Base-by-base conservation (phyloP, 53 echinoderm and acorn worm genomes). In the Crossaster papposus region DNA sequence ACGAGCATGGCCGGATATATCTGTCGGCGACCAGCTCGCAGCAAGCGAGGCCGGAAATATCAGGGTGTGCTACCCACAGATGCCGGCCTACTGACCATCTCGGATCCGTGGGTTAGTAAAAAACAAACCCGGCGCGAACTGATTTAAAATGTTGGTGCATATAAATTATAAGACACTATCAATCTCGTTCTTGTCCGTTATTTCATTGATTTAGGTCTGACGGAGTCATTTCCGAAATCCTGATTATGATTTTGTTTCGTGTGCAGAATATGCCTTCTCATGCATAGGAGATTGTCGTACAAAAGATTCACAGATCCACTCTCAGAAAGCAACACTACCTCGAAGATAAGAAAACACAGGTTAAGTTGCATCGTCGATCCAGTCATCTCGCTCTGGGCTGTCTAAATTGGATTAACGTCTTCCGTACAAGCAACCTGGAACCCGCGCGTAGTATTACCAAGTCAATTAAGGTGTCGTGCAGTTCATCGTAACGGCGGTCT, bases 361-460 rank as follows among this genome's bases (percentile, higher is more conserved):
- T 34, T 33, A 30, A 55, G 30, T 30, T 31, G 10, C 30, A 7
- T 74, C 74, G 20, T 12, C 34, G 62, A 33, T 64, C 62, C 30
- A 30, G 22, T 33, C 81, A 20, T 58, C 81, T 68, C 28, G 68
- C 68, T 64, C 3, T 28, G n/a, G 26, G 2, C 12, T 7, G 55
- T 24, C 82, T 35, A 82, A 82, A 82, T 82, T 82, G 68, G 82
- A 82, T 82, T 82, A 82, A 38, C 32, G 70, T 82, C 36, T 37
- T 50, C 70, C n/a, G 31, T 62, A 82, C 65, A 68, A 82, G 82
- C 36, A 68, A 65, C 36, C 23, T 34, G 70, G 65, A 35, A 14
- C 14, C 65, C 70, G n/a, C 64, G 36, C 55, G 36, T 35, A 36
- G 37, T 22, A n/a, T 23, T 68, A n/a, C 68, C 68, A 68, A 10